Percentiles rank a stretch among this genome's conserved stretches.
These are phyloP conservation scores for Progne subis DNA, from an alignment of 2,113 vertebrate species.

Conservation along the genomic window DNA sequence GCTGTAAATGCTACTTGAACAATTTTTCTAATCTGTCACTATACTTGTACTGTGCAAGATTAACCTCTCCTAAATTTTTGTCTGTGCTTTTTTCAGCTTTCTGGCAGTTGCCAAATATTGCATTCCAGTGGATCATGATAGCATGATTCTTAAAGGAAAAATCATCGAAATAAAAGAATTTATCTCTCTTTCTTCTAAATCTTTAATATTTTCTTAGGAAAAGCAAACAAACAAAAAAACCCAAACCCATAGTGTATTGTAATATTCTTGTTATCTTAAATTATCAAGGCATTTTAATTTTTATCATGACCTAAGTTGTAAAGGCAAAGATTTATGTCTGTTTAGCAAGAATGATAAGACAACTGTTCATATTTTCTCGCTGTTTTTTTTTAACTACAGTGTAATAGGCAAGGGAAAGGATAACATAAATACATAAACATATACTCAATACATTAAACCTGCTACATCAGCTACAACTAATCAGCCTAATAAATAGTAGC, in stretches of 20 bases:
- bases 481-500: neutral
- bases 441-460: neutral
- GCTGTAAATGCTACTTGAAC: neutral
- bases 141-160: neutral
- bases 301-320: neutral
- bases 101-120: neutral
- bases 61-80: neutral
- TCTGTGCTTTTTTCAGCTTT: neutral
- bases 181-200: neutral
- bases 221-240: neutral
- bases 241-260: neutral
- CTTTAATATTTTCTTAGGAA: neutral
- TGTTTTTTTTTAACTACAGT: neutral
- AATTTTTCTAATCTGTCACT: neutral
- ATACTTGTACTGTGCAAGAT: neutral
- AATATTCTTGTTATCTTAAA: neutral
- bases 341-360: neutral
- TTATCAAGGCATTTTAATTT: neutral
- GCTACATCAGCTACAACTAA: neutral
- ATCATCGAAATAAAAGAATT: neutral
- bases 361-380: neutral
- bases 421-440: neutral
- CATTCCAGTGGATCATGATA: neutral
- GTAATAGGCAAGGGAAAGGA: neutral
- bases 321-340: neutral